A percentile compares a stretch with the other conserved stretches of the same genome.
These are phyloP conservation scores for Semnopithecus entellus DNA, from an alignment of 2,113 vertebrate genomes.

Conservation along the genomic window DNA sequence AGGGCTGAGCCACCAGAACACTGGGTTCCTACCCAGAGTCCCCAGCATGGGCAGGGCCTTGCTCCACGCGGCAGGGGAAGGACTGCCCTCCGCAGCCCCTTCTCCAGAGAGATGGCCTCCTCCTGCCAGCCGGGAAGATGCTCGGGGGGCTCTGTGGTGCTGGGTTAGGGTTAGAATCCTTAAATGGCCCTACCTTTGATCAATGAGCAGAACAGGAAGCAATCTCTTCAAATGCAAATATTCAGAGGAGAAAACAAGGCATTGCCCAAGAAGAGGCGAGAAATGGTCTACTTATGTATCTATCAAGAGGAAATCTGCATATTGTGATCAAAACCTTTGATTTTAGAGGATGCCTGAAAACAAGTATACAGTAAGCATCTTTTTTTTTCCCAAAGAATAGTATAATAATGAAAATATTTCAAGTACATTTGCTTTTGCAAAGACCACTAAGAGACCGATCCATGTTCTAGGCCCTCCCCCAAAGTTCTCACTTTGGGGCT, in stretches of 20 bases:
- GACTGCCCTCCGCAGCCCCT: neutral
- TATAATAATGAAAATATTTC: neutral
- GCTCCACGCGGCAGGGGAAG: neutral
- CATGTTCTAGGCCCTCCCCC: neutral
- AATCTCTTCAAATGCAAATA: neutral
- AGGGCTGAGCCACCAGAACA: conserved; percentile 45
- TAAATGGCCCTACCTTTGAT: neutral
- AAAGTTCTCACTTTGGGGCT: neutral
- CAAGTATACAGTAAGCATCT: neutral
- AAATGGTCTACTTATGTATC: neutral
- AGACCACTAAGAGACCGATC: neutral
- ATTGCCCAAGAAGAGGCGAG: neutral
- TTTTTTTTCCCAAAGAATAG: neutral
- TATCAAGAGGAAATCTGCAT: neutral
- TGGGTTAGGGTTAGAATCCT: neutral
- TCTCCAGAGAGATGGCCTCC: neutral
- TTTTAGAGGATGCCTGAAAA: neutral
- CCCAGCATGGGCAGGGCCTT: conserved; percentile 49
- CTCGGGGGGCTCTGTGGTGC: neutral
- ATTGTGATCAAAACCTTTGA: neutral
- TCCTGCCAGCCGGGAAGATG: neutral
- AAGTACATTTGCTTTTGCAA: neutral
- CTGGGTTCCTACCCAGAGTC: conserved; percentile 32
- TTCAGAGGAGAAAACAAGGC: neutral
- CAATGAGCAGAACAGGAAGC: neutral